These are phyloP conservation scores for Scaptomyza polygonia DNA, from an alignment of 2,888 invertebrate genomes.

Conservation along the genomic window DNA sequence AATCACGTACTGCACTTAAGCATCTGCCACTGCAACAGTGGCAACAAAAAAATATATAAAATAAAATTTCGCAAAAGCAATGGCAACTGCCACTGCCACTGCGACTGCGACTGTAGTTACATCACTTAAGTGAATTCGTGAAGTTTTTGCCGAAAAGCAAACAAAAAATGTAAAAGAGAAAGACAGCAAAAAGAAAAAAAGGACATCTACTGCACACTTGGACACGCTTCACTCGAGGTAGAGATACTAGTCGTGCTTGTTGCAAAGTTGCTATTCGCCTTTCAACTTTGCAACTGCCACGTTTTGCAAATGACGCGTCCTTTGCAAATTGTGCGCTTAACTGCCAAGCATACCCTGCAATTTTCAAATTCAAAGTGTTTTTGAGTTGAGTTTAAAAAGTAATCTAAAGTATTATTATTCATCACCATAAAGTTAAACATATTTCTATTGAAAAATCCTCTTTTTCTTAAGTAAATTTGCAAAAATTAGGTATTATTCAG, in stretches of 20 bases:
- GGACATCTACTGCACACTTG: constrained; percentile 37
- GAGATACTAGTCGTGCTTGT: constrained; percentile 39
- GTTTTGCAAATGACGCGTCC: constrained; percentile 14
- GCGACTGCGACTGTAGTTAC: constrained; percentile 29
- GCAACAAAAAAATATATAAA: not conserved
- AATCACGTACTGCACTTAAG: constrained; percentile 52
- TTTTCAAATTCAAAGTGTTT: too few relatives aligned
- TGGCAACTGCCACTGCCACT: too few relatives aligned
- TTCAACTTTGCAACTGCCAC: constrained; percentile 18
- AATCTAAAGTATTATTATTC: too few relatives aligned
- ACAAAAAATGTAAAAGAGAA: constrained; percentile 12
- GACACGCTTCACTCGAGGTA: constrained; percentile 38
- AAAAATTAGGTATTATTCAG: too few relatives aligned
- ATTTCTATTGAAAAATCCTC: too few relatives aligned
- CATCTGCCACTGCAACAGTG: constrained; percentile 9
- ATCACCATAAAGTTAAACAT: too few relatives aligned
- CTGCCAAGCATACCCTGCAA: constrained; percentile 11
- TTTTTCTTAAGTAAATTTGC: too few relatives aligned
- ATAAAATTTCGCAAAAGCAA: not conserved
- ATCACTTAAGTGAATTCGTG: constrained; percentile 41
- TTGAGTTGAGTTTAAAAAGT: too few relatives aligned
- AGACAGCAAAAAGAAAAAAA: not conserved
- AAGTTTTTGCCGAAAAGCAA: constrained; percentile 35
- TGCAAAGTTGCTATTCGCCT: constrained; percentile 32
- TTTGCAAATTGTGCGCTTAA: constrained; percentile 45